These are phyloP conservation scores for Haemorhous mexicanus DNA, from an alignment of 2,113 vertebrate genomes.

Conservation along the genomic window DNA sequence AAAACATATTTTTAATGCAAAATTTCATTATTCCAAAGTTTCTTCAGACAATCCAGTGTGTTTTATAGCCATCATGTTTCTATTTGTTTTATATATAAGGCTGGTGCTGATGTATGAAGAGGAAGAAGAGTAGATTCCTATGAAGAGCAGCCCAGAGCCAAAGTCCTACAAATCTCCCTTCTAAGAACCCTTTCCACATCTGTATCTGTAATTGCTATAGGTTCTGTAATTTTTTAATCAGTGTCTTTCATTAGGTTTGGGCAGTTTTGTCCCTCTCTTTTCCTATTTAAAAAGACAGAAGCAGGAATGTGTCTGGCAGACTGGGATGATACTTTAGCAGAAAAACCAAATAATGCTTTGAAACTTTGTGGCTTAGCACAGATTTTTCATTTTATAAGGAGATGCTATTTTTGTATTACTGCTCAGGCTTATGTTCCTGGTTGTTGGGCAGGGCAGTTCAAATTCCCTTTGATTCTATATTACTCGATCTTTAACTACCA, in stretches of 20 bases:
- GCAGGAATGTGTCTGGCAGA: conserved; percentile 38
- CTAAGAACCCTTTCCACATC: neutral
- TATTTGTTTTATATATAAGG: neutral
- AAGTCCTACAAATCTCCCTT: neutral
- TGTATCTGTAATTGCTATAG: neutral
- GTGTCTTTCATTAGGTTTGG: neutral
- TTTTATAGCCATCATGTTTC: neutral
- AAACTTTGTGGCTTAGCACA: conserved; percentile 68
- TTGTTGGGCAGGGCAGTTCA: conserved; percentile 28
- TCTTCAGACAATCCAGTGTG: neutral
- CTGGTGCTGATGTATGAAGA: neutral
- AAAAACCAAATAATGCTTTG: conserved; percentile 65
- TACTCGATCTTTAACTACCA: conserved; percentile 54
- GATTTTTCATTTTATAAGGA: conserved; percentile 64
- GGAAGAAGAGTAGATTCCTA: neutral
- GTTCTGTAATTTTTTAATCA: neutral
- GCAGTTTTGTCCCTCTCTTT: neutral
- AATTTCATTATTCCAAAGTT: neutral
- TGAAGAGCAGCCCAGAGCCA: neutral
- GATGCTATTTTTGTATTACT: conserved; percentile 69
- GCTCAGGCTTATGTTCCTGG: conserved; percentile 62
- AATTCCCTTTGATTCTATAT: conserved; percentile 65
- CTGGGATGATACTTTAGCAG: conserved; percentile 38
- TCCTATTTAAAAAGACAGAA: neutral
- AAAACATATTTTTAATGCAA: neutral